Base-by-base conservation (phyloP, 2,888 invertebrate species). In the Metallyticus violacea region DNA sequence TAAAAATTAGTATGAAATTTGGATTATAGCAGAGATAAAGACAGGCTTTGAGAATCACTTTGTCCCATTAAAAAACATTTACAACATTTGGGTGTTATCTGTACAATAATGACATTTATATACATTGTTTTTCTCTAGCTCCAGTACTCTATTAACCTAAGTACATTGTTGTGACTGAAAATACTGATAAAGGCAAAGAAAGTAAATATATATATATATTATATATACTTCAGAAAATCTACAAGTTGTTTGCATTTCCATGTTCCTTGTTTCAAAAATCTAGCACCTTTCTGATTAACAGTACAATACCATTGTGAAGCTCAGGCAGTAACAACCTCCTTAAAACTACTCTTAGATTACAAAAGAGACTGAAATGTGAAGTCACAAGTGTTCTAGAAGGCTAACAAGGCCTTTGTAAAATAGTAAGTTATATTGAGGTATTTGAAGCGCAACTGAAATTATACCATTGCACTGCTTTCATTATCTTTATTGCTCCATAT, bases 1-100 rank as follows among this genome's bases (percentile, higher is more conserved):
- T 85, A 85, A 79, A 85, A 85, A 85, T 85, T 85, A 85, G 85
- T 85, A 79, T 85, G 85, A 85, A 85, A 85, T 79, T 79, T 79
- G 62, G 79, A 85, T 85, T 79, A 79, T 27, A 85, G 79, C 79
- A 85, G 79, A 85, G 79, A 85, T 26, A 85, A 85, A 77, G 29
- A 79, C 79, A 77, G 77, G 28, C 77, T 83, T 83, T 83, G 83
- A 27, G 26, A 79, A 27, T 26, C 26, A 40, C 26, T 85, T 85
- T 62, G 85, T 28, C 25, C 85, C 85, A 85, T 79, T 79, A 85
- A 29, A 30, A 78, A 85, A 79, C 85, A 85, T 79, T 79, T 79
- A 85, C 85, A 79, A 40, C 85, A 79, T 79, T 79, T 40, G 79
- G 28, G 81, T 25, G n/a, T 30, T 29, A n/a, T 81, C 81, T 81